Evolutionary conservation across 2,888 invertebrate species (phyloP), one percentile per base, ranked within the genome.

Genomic region (Rhopalosiphum nymphaeae): DNA sequence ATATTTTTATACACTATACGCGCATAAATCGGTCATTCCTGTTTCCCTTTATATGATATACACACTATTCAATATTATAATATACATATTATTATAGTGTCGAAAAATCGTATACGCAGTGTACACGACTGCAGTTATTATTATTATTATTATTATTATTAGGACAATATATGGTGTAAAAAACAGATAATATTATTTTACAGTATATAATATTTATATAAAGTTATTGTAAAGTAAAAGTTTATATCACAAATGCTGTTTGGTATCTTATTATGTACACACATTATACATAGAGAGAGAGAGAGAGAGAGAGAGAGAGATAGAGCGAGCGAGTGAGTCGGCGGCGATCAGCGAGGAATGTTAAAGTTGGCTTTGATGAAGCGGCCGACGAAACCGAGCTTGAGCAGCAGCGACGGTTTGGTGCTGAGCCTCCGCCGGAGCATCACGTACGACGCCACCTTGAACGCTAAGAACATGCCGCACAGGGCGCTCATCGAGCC

Each of bases 381-480:
- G 95, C 97, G 96, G 9, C 97, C 97, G 88, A 98, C 97, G 95
- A 97, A 96, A 95, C 97, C 97, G 67, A 98, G 96, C 5, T 97
- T 97, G 94, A 97, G 96, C 95, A 98, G 97, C 61, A 94, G 44
- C 0, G 97, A 97, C 95, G 97, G 97, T 95, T 97, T 97, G 0
- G 97, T 97, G 4, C 97, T 97, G 26, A 98, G 96, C 49, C 98
- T 96, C 95, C 97, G 97, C 94, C 97, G 96, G 29, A 98, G 96
- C 95, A 98, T 96, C 95, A 98, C 98, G 96, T 97, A 98, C 0
- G 97, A 97, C 0, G 97, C 96, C 0, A 97, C 95, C 95, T 97
- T 97, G 96, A 98, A 97, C 0, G 97, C 95, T 0, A 98, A 89
- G 49, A 97, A 96, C 95, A 97, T 97, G 0, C 96, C 95, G 0